Evolutionary conservation across 2,888 invertebrate genomes (phyloP), one percentile per base, ranked within the genome.

Genomic region (Punctoribates punctum): DNA sequence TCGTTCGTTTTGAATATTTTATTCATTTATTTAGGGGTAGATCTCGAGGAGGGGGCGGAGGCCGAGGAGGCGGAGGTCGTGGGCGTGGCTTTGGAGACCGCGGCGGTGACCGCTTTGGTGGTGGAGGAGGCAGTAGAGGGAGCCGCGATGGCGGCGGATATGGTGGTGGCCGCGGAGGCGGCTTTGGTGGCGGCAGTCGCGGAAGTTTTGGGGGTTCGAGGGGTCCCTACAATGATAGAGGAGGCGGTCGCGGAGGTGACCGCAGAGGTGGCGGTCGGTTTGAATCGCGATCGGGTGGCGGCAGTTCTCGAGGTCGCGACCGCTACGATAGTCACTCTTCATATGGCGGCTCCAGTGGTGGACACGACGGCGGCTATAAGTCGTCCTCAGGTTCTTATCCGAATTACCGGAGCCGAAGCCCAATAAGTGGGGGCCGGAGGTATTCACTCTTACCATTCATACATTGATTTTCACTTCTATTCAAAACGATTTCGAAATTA

Each of bases 11-110:
- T n/a, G n/a, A n/a, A n/a, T n/a, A n/a, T n/a, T n/a, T 42, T 9
- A 42, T 9, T 13, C 42, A 1, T 42, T 13, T 13, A 42, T 9
- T 42, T 42, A 79, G 81, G 9, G 80, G 82, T 62, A 80, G 81
- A 54, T 78, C 80, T 73, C 78, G 80, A 17, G 15, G 89, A 78
- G 88, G 89, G 79, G 87, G 88, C 74, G 86, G 88, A 76, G 86
- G 88, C 78, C 86, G 88, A 76, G 86, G 88, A 77, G 85, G 87
- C 73, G 84, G 87, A 74, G 87, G 88, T 80, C 87, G 87, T 81
- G 85, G 88, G 5, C 9, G 38, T 23, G 60, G 34, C 4, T 29
- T 34, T 34, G 54, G 57, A 23, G 38, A 65, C 27, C 75, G 80
- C 27, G 79, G 80, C 27, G 79, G 81, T 74, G 80, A 79, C 75